A percentile compares a stretch with the other conserved stretches of the same genome.
These are phyloP conservation scores for Chelon auratus DNA, from an alignment of 2,797 vertebrate species.

Conservation along the genomic window DNA sequence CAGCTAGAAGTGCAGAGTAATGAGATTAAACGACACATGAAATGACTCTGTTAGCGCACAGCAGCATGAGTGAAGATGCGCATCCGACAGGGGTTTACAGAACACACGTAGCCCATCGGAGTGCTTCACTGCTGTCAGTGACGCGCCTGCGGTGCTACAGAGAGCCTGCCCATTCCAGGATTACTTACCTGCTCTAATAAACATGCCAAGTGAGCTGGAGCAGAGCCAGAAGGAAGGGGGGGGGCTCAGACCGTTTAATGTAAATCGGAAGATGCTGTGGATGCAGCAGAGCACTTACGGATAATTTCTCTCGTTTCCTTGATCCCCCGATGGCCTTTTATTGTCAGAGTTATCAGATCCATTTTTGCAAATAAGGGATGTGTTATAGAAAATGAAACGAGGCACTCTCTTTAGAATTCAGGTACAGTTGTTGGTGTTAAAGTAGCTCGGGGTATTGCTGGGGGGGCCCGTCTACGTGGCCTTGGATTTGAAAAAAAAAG, in stretches of 20 bases:
- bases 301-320: slow-evolving; percentile 37
- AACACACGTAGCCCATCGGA: slow-evolving; percentile 5
- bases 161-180: slow-evolving; percentile 36
- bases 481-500: neutral
- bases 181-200: slow-evolving; percentile 66
- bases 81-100: slow-evolving; percentile 24
- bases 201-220: slow-evolving; percentile 49
- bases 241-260: slow-evolving; percentile 24
- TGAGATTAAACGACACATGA: slow-evolving; percentile 61
- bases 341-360: slow-evolving; percentile 38
- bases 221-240: slow-evolving; percentile 7
- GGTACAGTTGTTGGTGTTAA: slow-evolving; percentile 21
- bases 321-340: slow-evolving; percentile 28
- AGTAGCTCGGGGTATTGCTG: slow-evolving; percentile 8
- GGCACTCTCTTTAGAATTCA: slow-evolving; percentile 42
- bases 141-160: neutral
- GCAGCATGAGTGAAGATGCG: slow-evolving; percentile 24
- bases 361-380: slow-evolving; percentile 41
- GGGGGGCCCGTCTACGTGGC: neutral
- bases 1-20: slow-evolving; percentile 5
- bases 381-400: slow-evolving; percentile 42
- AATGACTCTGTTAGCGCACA: slow-evolving; percentile 43
- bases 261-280: slow-evolving; percentile 46
- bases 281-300: slow-evolving; percentile 34
- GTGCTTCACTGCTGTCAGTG: slow-evolving; percentile 7